A percentile compares a stretch with the other conserved stretches of the same genome.
Evolutionary conservation across 2,113 vertebrate genomes (phyloP).

Genomic region (Neoarius graeffei): DNA sequence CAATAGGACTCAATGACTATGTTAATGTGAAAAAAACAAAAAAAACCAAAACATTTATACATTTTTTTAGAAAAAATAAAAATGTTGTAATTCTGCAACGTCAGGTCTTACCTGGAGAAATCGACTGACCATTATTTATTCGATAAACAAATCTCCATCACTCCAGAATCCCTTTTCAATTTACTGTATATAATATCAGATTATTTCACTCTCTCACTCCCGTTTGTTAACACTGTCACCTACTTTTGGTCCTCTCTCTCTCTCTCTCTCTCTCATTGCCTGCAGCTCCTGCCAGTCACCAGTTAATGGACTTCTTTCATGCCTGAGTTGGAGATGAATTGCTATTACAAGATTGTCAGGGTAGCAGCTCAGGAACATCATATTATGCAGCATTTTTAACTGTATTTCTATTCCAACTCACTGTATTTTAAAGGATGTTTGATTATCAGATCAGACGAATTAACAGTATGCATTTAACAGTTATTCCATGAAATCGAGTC

Average conservation of each 20-base stretch:
- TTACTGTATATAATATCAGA: neutral
- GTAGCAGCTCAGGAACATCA: constrained; percentile 1
- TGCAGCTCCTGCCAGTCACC: neutral
- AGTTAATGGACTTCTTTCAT: neutral
- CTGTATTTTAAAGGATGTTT: neutral
- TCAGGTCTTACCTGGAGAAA: no score
- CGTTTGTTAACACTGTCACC: neutral
- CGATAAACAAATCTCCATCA: neutral
- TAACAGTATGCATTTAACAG: neutral
- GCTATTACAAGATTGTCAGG: neutral
- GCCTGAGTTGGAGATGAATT: constrained; percentile 1
- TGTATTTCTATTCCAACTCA: neutral
- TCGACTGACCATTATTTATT: neutral
- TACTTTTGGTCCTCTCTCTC: neutral
- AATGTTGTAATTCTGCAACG: no score
- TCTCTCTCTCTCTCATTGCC: neutral
- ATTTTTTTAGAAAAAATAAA: no score
- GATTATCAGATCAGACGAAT: neutral
- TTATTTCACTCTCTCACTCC: neutral
- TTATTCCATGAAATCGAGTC: no score
- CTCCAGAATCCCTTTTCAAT: neutral
- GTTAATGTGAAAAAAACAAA: no score
- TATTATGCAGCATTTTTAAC: neutral
- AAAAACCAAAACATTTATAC: no score
- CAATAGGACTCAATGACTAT: no score